These are phyloP conservation scores for Vireo altiloquus DNA, from an alignment of 2,113 vertebrate genomes.

Conservation along the genomic window DNA sequence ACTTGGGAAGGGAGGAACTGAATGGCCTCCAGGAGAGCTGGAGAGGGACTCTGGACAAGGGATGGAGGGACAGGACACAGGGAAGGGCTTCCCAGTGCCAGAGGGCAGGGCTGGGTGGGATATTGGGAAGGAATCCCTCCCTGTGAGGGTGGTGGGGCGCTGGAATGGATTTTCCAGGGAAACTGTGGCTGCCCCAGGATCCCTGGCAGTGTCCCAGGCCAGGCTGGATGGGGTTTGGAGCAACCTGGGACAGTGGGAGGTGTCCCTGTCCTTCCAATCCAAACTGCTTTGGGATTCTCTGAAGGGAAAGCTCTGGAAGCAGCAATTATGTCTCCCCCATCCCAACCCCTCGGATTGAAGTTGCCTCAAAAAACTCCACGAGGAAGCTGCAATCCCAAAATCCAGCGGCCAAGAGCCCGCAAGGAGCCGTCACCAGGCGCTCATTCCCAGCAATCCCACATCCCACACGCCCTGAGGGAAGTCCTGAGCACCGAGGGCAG, in stretches of 20 bases:
- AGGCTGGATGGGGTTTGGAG: fast-evolving
- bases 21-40: background rate
- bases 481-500: background rate
- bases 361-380: background rate
- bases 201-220: background rate
- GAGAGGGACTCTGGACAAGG: background rate
- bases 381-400: background rate
- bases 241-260: fast-evolving
- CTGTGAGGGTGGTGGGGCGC: background rate
- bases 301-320: background rate
- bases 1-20: background rate
- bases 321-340: fast-evolving
- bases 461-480: background rate
- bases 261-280: background rate
- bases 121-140: background rate
- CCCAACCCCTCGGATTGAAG: background rate
- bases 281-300: background rate
- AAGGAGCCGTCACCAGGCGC: fast-evolving
- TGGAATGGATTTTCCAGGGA: background rate
- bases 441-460: background rate
- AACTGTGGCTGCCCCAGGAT: background rate
- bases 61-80: background rate
- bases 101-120: background rate
- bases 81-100: background rate
- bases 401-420: fast-evolving